Conservation (phyloP, 2,797 vertebrate genomes). For the Scleropages formosus region DNA sequence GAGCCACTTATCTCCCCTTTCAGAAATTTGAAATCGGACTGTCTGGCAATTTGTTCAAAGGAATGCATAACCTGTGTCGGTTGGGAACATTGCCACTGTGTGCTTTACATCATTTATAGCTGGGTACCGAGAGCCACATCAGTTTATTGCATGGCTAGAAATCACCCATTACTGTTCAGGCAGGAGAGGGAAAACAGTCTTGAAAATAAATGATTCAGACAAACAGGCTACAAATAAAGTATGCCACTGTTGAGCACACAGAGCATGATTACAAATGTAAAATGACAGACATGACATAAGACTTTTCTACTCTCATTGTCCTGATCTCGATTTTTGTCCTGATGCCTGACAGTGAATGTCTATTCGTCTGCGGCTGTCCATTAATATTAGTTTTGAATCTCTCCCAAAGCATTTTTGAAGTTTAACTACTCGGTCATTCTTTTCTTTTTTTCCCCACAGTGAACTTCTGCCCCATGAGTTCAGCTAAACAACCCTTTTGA, state of each 20-base stretch:
- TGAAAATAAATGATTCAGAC: constrained; percentile 18
- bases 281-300: constrained; percentile 14
- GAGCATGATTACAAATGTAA: not conserved
- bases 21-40: not conserved
- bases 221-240: constrained; percentile 14
- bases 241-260: constrained; percentile 7
- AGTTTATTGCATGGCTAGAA: not conserved
- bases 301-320: constrained; percentile 1
- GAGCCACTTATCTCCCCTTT: not conserved
- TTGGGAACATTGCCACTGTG: not conserved
- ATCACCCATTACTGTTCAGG: constrained; percentile 21
- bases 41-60: not conserved
- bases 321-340: constrained; percentile 9
- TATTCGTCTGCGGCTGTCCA: not conserved
- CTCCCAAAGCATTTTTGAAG: not conserved
- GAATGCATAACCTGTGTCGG: not conserved
- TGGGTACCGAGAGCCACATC: not conserved
- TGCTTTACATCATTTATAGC: not conserved
- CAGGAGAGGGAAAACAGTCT: not conserved
- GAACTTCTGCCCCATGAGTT: too few relatives aligned
- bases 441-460: too few relatives aligned
- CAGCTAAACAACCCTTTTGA: too few relatives aligned
- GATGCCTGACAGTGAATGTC: not conserved
- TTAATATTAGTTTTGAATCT: constrained; percentile 15
- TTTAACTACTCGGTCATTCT: too few relatives aligned